Evolutionary conservation across 2,888 invertebrate species (phyloP), one percentile per base, ranked within the genome.

Genomic region (Patella ulyssiponensis): DNA sequence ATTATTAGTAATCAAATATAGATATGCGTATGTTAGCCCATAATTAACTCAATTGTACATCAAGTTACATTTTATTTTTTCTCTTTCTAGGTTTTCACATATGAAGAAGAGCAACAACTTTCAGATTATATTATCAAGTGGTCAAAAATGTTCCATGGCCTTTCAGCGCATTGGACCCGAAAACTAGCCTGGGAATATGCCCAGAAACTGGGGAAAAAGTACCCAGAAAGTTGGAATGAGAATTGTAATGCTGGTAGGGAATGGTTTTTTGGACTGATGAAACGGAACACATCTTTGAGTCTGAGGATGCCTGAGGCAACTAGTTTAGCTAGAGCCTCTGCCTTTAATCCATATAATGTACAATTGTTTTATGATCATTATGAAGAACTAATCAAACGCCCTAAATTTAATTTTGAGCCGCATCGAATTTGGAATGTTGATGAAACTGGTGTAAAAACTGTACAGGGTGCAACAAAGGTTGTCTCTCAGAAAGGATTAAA

Each of bases 401-500:
- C 56, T 56, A n/a, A n/a, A 17, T 56, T 56, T 56, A 56, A 54
- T 54, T 54, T 56, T n/a, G 15, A 56, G 7, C 52, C 73, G 1
- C 53, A 23, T 17, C 11, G 52, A 17, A 76, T 77, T 58, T 77
- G 44, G 20, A 74, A 77, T 27, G 27, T 77, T 12, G 74, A 77
- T 33, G 77, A 77, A 52, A 74, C 77, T 11, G 56, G 56, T 17
- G n/a, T 56, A 56, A 56, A n/a, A 56, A 77, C 77, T 27, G 77
- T 77, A 15, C 77, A 77, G 20, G 56, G 64, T 20, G 69, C 53
- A 9, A 4, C 74, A 33, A 77, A 77, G 58, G 54, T 70, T 15
- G 27, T 74, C 20, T 56, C 74, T 17, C 23, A 58, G 14, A 78
- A 78, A 56, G 75, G 78, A 3, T 23, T 23, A 58, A 80, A 80